phyloP scores from a whole-genome alignment of 2,113 vertebrate species.

The Scatophagus argus region DNA sequence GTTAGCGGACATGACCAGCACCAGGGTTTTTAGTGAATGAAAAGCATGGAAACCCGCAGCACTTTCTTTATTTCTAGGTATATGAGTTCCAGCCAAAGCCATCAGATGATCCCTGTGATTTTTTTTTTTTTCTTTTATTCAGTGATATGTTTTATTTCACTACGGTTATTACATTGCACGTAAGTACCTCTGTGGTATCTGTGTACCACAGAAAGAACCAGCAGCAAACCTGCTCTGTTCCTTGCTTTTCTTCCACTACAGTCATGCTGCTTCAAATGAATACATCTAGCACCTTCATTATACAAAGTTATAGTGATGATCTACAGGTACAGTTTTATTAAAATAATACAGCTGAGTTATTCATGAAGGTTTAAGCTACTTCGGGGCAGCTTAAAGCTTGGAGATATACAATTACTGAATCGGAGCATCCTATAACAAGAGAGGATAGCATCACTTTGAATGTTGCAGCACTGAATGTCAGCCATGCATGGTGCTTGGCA shows the following conservation, averaged over 20 bases:
- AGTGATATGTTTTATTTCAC: neutral
- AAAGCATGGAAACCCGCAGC: neutral
- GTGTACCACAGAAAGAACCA: constrained; percentile 33
- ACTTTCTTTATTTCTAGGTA: neutral
- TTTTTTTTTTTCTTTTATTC: constrained; percentile 19
- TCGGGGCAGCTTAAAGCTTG: neutral
- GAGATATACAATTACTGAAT: neutral
- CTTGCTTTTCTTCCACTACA: constrained; percentile 5
- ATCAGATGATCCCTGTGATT: constrained; percentile 13
- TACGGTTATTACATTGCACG: neutral
- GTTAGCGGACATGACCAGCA: constrained; percentile 4
- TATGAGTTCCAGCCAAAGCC: constrained; percentile 8
- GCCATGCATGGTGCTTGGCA: neutral
- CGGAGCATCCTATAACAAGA: neutral
- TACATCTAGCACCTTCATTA: constrained; percentile 16
- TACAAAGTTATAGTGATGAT: neutral
- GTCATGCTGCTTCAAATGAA: constrained; percentile 30
- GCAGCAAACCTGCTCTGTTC: constrained; percentile 11
- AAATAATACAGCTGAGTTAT: neutral
- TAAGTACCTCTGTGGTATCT: constrained; percentile 8
- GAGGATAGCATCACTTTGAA: constrained; percentile 6
- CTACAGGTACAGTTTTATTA: neutral
- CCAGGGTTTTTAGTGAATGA: neutral
- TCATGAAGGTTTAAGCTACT: constrained; percentile 3
- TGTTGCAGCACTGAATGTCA: constrained; percentile 28